phyloP scores from a whole-genome alignment of 2,888 invertebrate species.

The Exocentrus adspersus region DNA sequence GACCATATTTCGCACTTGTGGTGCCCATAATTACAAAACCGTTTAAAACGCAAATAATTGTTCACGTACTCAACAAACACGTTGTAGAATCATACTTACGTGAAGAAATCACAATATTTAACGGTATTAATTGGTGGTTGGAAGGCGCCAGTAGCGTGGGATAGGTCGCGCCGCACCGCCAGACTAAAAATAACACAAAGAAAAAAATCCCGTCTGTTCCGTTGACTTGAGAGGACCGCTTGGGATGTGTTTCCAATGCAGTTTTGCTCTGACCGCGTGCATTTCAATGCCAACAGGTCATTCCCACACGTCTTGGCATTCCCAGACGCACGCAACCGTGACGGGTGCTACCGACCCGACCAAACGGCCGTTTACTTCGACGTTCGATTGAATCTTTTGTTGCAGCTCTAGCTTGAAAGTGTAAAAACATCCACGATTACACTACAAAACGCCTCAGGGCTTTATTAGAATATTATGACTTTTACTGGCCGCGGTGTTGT shows the following conservation, averaged over 20 bases:
- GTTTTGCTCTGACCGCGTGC: slow-evolving; percentile 24
- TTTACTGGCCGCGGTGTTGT: neutral
- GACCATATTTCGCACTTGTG: too few species aligned
- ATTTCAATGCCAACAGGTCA: slow-evolving; percentile 51
- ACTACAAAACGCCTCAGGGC: too few species aligned
- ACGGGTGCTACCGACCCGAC: slow-evolving; percentile 23
- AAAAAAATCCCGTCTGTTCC: slow-evolving; percentile 11
- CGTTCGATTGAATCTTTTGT: neutral
- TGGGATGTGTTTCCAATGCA: slow-evolving; percentile 13
- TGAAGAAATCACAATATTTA: too few species aligned
- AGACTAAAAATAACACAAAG: slow-evolving; percentile 16
- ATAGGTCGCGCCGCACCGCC: slow-evolving; percentile 15
- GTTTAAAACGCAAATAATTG: too few species aligned
- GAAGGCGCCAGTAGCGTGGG: slow-evolving; percentile 4
- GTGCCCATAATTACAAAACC: too few species aligned
- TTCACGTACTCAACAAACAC: too few species aligned
- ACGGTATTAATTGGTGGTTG: neutral
- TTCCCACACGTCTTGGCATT: slow-evolving; percentile 52
- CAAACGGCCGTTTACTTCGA: slow-evolving; percentile 1
- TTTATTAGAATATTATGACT: too few species aligned
- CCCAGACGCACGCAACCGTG: slow-evolving; percentile 44
- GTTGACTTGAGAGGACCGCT: slow-evolving; percentile 12
- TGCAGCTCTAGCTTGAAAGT: too few species aligned
- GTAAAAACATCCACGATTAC: neutral
- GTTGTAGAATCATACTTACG: too few species aligned